Conservation (phyloP, 2,113 vertebrate genomes). For the Emydocephalus ijimae region DNA sequence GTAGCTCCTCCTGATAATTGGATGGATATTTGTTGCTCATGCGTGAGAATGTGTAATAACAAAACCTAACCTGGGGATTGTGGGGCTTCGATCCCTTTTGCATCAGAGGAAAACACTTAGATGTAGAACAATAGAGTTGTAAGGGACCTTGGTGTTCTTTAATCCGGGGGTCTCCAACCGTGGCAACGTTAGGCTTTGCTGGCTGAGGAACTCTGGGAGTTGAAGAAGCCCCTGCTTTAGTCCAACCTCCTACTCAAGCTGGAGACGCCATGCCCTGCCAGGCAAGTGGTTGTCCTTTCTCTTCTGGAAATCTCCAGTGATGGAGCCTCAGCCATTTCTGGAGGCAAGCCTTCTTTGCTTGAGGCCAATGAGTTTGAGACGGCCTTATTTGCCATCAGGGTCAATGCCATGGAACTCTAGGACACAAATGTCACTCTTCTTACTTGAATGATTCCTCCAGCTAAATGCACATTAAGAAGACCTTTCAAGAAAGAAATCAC, state of each 20-base stretch:
- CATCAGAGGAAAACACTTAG: not conserved
- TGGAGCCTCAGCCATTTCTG: not conserved
- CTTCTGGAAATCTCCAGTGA: not conserved
- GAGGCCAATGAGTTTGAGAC: too few species aligned
- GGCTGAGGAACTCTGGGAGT: too few species aligned
- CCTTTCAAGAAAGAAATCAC: not conserved
- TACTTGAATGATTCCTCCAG: not conserved
- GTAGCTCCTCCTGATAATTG: not conserved
- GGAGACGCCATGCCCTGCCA: not conserved
- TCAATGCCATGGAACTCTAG: rapidly evolving
- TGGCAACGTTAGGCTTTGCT: too few species aligned
- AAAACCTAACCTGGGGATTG: not conserved
- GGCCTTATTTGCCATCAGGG: not conserved
- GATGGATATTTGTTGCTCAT: not conserved
- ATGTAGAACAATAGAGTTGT: not conserved
- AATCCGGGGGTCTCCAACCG: not conserved
- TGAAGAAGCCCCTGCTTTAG: too few species aligned
- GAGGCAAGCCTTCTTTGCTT: not conserved
- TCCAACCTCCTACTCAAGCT: not conserved
- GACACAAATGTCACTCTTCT: not conserved
- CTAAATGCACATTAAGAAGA: not conserved
- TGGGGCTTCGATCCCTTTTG: too few species aligned
- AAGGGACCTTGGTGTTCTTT: not conserved
- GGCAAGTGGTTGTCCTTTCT: not conserved
- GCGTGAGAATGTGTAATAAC: not conserved